Conservation (phyloP, 2,797 vertebrate species). For the Odontamblyopus lacepedii region DNA sequence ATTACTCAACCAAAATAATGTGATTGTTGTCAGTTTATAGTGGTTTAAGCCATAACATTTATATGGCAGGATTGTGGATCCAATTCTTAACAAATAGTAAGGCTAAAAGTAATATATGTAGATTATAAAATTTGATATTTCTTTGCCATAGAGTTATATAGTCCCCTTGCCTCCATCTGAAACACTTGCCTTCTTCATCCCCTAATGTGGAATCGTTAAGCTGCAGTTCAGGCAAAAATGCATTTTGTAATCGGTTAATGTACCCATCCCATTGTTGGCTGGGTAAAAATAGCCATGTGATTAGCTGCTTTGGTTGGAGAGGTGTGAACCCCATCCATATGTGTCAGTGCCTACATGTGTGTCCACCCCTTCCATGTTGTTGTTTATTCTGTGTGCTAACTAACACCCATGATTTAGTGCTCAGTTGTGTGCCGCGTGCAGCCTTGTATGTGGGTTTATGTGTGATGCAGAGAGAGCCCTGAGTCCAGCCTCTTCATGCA, state of each 20-base stretch:
- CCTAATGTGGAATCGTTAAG: constrained; percentile 59
- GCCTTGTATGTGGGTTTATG: constrained; percentile 33
- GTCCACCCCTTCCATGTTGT: constrained; percentile 14
- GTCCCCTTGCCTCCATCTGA: too few relatives aligned
- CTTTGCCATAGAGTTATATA: background rate
- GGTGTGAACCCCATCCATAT: constrained; percentile 21
- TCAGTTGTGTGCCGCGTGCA: constrained; percentile 5
- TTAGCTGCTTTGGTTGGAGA: constrained; percentile 50
- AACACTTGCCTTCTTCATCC: constrained; percentile 16
- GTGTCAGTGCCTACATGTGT: constrained; percentile 1
- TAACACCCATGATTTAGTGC: constrained; percentile 38
- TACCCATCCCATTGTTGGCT: constrained; percentile 46
- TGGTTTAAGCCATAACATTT: too few relatives aligned
- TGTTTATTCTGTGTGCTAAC: constrained; percentile 17
- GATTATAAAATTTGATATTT: background rate
- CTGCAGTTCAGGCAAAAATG: constrained; percentile 53
- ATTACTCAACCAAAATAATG: background rate
- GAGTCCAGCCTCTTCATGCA: constrained; percentile 37
- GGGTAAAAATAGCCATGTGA: constrained; percentile 63
- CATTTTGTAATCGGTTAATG: constrained; percentile 68
- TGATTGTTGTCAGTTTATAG: background rate
- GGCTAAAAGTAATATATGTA: background rate
- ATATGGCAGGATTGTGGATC: background rate
- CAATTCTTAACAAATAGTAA: background rate
- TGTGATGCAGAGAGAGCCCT: constrained; percentile 29